Base-by-base conservation (phyloP, 2,888 invertebrate genomes). In the Metopia argyrocephala region DNA sequence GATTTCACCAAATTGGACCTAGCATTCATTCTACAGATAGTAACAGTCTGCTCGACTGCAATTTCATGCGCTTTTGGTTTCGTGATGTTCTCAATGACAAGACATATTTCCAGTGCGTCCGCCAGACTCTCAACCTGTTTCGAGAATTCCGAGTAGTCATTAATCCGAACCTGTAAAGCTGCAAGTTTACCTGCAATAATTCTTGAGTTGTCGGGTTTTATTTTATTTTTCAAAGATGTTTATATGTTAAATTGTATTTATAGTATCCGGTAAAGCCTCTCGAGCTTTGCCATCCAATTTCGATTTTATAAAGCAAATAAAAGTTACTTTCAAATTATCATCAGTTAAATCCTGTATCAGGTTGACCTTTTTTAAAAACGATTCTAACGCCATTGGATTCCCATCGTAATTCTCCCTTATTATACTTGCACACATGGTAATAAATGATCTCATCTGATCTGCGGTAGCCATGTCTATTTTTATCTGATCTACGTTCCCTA, bases 111-210 rank as follows among this genome's bases (percentile, higher is more conserved):
- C 15, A 70, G 57, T 25, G 31, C 73, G 38, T 73, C 73, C 5
- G 64, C 73, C 31, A 73, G 62, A 20, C 64, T 64, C 38, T 73
- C 73, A n/a, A 64, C 45, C 52, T 64, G 73, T 25, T 73, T 73
- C 23, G 73, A 31, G 54, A 73, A 73, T 52, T 73, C 64, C 20
- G 54, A 15, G 54, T 54, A 64, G 31, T 73, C 38, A 31, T 52
- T 38, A 31, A 52, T 71, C 31, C 61, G 50, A 6, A 71, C 52
- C 20, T 61, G 61, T 25, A 71, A 31, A 27, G 61, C 71, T 5
- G 61, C 71, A 71, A 71, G 61, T 21, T 52, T 61, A 3, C 48
- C 31, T 2, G 31, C 31, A 31, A 31, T 31, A 9, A 31, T 31
- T 31, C 25, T 54, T 6, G 54, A 54, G 15, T n/a, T 54, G n/a